Evolutionary conservation across 2,888 invertebrate species (phyloP).

Genomic region (Onchidella celtica): DNA sequence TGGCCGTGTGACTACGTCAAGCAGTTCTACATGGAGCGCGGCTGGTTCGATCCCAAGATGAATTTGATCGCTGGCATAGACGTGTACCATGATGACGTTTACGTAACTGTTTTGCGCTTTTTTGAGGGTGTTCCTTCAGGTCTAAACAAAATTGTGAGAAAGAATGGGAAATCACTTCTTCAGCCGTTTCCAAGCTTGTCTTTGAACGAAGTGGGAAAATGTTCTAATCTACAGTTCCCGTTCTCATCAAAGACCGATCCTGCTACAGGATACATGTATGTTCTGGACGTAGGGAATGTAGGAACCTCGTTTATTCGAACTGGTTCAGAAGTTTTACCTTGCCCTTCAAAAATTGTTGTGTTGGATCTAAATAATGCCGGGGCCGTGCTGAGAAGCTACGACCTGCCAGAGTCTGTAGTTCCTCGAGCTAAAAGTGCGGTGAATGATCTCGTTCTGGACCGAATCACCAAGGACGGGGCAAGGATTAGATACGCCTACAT

Average conservation of each 20-base stretch:
- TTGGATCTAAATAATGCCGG: not conserved
- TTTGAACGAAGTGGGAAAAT: not conserved
- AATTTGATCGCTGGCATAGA: slow-evolving; percentile 2
- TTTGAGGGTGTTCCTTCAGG: slow-evolving; percentile 13
- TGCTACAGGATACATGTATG: slow-evolving; percentile 13
- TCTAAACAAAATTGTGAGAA: not conserved
- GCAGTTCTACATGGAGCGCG: slow-evolving; percentile 3
- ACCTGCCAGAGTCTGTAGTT: not conserved
- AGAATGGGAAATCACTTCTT: slow-evolving; percentile 1
- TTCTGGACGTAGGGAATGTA: not conserved
- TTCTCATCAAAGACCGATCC: not conserved
- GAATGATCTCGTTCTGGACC: slow-evolving; percentile 24
- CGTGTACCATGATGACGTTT: not conserved
- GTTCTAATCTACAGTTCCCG: slow-evolving; percentile 4
- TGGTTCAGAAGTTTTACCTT: too few relatives aligned
- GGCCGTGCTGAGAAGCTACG: not conserved
- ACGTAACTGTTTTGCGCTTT: not conserved
- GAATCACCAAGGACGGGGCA: not conserved
- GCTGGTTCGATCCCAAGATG: not conserved
- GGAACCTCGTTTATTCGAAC: not conserved
- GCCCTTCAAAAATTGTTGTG: slow-evolving; percentile 17
- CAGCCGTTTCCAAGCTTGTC: slow-evolving; percentile 2
- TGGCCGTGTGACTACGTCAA: slow-evolving; percentile 27
- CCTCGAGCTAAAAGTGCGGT: not conserved
- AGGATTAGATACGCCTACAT: slow-evolving; percentile 4